Conservation (phyloP, 1,140 invertebrate species). For the Zaprionus ornatus region DNA sequence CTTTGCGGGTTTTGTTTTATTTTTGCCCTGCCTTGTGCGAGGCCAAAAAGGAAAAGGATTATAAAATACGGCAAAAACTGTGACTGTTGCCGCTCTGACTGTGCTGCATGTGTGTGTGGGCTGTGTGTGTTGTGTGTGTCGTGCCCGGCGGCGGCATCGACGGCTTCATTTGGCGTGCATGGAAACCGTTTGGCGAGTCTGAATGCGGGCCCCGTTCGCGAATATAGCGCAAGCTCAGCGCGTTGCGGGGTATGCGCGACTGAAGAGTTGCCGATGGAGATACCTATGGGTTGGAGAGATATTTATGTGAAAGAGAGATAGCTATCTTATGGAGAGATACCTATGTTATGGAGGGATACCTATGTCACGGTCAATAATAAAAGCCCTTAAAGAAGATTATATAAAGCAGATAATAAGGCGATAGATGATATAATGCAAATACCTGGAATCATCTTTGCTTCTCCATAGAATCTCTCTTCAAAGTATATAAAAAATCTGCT, state of each 20-base stretch:
- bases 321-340: too few relatives aligned
- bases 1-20: constrained; percentile 17
- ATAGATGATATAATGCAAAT: too few relatives aligned
- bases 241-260: not conserved
- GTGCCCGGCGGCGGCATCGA: constrained; percentile 24
- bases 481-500: too few relatives aligned
- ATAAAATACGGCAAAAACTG: constrained; percentile 55
- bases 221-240: constrained; percentile 36
- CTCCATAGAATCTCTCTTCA: too few relatives aligned
- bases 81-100: constrained; percentile 44
- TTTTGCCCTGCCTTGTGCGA: constrained; percentile 23
- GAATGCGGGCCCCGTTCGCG: constrained; percentile 30
- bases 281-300: too few relatives aligned
- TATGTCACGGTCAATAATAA: too few relatives aligned
- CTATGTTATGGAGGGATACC: too few relatives aligned
- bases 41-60: constrained; percentile 54
- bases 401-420: too few relatives aligned
- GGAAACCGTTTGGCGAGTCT: constrained; percentile 68
- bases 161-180: constrained; percentile 77
- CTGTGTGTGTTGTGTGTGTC: not conserved
- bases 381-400: too few relatives aligned
- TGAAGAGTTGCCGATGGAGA: not conserved
- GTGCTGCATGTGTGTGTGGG: constrained; percentile 12
- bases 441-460: too few relatives aligned
- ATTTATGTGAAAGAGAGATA: too few relatives aligned